phyloP scores from a whole-genome alignment of 2,888 invertebrate species.

The Leptopterna dolabrata region DNA sequence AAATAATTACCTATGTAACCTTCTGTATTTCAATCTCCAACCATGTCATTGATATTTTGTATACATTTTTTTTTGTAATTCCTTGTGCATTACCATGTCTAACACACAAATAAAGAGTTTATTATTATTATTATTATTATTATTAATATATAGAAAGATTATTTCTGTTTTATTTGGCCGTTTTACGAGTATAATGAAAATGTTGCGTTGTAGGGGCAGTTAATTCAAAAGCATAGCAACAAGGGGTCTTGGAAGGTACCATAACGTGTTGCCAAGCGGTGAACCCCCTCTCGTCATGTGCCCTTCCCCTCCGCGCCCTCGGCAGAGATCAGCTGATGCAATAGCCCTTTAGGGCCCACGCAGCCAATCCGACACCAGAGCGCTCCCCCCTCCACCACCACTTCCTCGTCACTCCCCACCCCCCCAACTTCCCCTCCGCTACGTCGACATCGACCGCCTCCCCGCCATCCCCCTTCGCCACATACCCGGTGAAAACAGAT shows the following conservation, averaged over 20 bases:
- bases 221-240: background rate
- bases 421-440: background rate
- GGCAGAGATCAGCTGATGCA: conserved; percentile 52
- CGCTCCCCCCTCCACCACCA: background rate
- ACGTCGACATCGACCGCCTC: conserved; percentile 21
- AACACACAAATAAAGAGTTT: too few species aligned
- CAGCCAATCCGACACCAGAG: conserved; percentile 27
- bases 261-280: conserved; percentile 51
- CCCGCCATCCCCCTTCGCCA: background rate
- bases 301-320: background rate
- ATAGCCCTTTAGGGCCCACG: conserved; percentile 20
- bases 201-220: too few species aligned
- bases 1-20: too few species aligned
- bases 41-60: too few species aligned
- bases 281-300: too few species aligned
- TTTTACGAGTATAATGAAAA: too few species aligned
- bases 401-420: background rate
- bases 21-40: too few species aligned
- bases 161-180: too few species aligned
- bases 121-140: too few species aligned
- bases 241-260: background rate
- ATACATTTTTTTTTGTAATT: too few species aligned
- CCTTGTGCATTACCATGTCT: too few species aligned
- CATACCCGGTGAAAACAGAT: background rate
- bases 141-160: too few species aligned